These are phyloP conservation scores for Astropecten irregularis DNA, from an alignment of 53 echinoderm and acorn worm species.

Conservation along the genomic window DNA sequence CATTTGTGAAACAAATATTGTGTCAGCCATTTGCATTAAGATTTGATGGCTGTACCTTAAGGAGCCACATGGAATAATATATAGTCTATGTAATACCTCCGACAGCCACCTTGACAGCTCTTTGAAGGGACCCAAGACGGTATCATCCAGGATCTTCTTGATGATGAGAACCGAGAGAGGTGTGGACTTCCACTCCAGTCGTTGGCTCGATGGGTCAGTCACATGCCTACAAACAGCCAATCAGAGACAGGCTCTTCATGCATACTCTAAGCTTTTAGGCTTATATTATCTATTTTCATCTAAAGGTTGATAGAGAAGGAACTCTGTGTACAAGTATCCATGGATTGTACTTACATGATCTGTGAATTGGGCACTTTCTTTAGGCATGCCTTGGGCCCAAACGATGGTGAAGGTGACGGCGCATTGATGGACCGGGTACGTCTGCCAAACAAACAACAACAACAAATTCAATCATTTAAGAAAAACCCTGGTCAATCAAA, in stretches of 20 bases:
- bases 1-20: no score
- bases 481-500: no score
- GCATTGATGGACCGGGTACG: slow-evolving; percentile 99
- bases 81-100: no score
- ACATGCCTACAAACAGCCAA: slow-evolving; percentile 81
- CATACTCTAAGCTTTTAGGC: no score
- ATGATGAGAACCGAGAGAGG: slow-evolving; percentile 95
- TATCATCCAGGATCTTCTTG: slow-evolving; percentile 88
- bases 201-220: slow-evolving; percentile 96
- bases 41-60: no score
- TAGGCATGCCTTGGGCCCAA: slow-evolving; percentile 97
- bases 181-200: slow-evolving; percentile 78
- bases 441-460: slow-evolving; percentile 48
- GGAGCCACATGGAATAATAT: no score
- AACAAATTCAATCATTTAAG: not conserved
- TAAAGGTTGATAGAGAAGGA: no score
- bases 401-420: slow-evolving; percentile 86
- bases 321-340: no score
- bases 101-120: slow-evolving; percentile 79
- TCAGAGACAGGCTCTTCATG: not conserved
- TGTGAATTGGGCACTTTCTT: slow-evolving; percentile 93
- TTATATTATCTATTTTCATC: no score
- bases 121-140: slow-evolving; percentile 88
- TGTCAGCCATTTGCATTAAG: no score
- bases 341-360: slow-evolving; percentile 86